Evolutionary conservation across 2,113 vertebrate genomes (phyloP), one percentile per base, ranked within the genome.

Genomic region (Spilogale gracilis): DNA sequence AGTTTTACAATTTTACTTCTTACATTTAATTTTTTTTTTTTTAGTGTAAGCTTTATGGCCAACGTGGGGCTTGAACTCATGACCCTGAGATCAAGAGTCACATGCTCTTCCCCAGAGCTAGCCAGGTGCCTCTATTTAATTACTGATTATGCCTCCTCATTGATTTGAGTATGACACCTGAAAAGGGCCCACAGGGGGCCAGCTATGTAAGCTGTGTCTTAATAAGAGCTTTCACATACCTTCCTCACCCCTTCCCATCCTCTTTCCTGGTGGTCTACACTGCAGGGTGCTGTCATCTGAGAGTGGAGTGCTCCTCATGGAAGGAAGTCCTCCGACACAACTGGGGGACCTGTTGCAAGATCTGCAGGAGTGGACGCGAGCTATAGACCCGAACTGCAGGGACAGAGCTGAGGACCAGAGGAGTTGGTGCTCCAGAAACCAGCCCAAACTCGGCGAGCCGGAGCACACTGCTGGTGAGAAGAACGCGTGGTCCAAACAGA

Each of bases 161-260:
- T 67, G n/a, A 48, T 90, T 90, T 83, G 45, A 88, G 25, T 54
- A 38, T 69, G 74, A 91, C 23, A 80, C 17, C 45, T 27, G 43
- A 65, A 50, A 69, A 83, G 76, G 5, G 38, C n/a, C 61, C 21
- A 16, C 56, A 50, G 54, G 69, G 50, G n/a, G 69, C 80, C 7
- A 23, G 23, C 7, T 17, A 21, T 52, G 0, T 71, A 12, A 87
- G 43, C 69, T 5, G 20, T 45, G 2, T 45, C 9, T 0, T 7
- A 52, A 56, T 48, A 21, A 58, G 25, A 43, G 30, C 10, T 93
- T 30, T 27, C 45, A 3, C 1, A 1, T 4, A 14, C 18, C 52
- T 43, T 8, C n/a, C 43, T 18, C 5, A 3, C 9, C 6, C 8
- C 1, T 32, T 16, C 3, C 58, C 30, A 61, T 56, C n/a, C 2